Base-by-base conservation (phyloP, 2,888 invertebrate genomes). In the Taphrorychus bicolor region DNA sequence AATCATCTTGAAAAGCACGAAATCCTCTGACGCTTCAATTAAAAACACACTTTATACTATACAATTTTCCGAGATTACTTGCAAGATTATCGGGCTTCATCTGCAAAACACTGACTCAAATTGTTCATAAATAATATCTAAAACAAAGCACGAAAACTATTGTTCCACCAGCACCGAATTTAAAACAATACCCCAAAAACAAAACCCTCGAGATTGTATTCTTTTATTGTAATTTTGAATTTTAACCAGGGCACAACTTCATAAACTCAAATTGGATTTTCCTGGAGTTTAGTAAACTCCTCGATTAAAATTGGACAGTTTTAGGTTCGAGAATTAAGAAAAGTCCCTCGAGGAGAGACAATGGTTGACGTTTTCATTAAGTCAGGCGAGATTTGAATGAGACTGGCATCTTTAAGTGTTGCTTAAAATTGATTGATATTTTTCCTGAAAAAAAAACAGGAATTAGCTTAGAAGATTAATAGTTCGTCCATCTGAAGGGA, bases 331-430 rank as follows among this genome's bases (percentile, higher is more conserved):
- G 19, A 56, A 62, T 48, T 62, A 56, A 56, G 62, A 45, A 56
- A 48, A 62, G 14, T 45, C 32, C 16, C 18, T 17, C 16, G 16
- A 24, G 24, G 14, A 45, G 59, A 56, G 59, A 59, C 59, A 59
- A 59, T 54, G 53, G 18, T 23, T 52, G 64, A 64, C 64, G 52
- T 59, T 64, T 62, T 64, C 64, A 64, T 64, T 64, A 64, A 58
- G 59, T 18, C 18, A n/a, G 42, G 16, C 7, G 14, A 49, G n/a
- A 57, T 63, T 63, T 63, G 32, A 32, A 32, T 32, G 32, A 32
- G 32, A 32, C 9, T 2, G 32, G 32, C 7, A 32, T 32, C 32
- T 32, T 32, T 32, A 32, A 32, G 11, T 32, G 9, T 32, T 2
- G 32, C 11, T 53, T 49, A 40, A 63, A 59, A 65, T 65, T 65